Percentiles rank a stretch among this genome's conserved stretches.
Evolutionary conservation across 2,797 vertebrate genomes (phyloP).

Genomic region (Hyperoplus lanceolatus): DNA sequence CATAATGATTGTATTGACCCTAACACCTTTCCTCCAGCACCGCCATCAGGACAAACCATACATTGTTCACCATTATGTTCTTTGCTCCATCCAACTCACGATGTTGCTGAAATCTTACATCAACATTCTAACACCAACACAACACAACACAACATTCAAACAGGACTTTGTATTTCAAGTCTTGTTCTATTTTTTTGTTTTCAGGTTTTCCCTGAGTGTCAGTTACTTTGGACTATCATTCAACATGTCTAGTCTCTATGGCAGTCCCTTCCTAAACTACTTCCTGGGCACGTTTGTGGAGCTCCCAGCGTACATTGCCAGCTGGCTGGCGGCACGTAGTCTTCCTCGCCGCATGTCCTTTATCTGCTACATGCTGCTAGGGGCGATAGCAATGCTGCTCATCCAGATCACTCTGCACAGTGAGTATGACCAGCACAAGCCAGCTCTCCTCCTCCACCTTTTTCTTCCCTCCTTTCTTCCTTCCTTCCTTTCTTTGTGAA

Average conservation of each 20-base stretch:
- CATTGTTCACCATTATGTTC: not conserved
- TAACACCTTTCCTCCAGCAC: not conserved
- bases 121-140: not conserved
- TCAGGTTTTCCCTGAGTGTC: constrained; percentile 57
- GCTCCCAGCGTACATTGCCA: constrained; percentile 27
- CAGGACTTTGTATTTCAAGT: no score
- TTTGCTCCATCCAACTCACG: not conserved
- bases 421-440: constrained; percentile 38
- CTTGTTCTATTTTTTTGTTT: constrained; percentile 21
- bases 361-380: constrained; percentile 48
- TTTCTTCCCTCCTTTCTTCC: not conserved
- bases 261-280: constrained; percentile 68
- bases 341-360: constrained; percentile 52
- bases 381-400: constrained; percentile 51
- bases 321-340: constrained; percentile 39
- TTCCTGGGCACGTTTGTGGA: constrained; percentile 51
- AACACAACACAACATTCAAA: no score
- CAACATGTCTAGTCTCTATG: constrained; percentile 54
- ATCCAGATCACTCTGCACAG: constrained; percentile 56
- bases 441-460: not conserved
- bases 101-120: not conserved
- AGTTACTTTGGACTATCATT: constrained; percentile 67
- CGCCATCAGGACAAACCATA: not conserved
- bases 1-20: not conserved
- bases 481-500: not conserved